Evolutionary conservation across 2,113 vertebrate species (phyloP).

Genomic region (Toxotes chatareus): DNA sequence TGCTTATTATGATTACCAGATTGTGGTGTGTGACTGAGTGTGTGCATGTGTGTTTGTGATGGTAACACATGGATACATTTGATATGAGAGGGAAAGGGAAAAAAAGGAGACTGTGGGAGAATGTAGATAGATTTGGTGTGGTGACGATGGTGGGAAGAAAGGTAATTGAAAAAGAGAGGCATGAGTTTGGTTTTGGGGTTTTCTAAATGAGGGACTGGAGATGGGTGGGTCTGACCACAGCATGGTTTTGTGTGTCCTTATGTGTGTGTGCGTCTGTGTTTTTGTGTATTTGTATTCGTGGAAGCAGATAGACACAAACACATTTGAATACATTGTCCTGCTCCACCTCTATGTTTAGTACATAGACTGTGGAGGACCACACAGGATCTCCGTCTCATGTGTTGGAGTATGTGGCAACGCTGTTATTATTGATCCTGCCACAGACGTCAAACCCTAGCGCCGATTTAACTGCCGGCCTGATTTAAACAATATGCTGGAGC

Average conservation of each 20-base stretch:
- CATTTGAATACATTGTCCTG: constrained; percentile 65
- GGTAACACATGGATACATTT: constrained; percentile 76
- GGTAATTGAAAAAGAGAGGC: constrained; percentile 80
- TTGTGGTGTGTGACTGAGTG: constrained; percentile 48
- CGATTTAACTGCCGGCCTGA: constrained; percentile 77
- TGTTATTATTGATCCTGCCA: constrained; percentile 80
- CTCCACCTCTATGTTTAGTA: constrained; percentile 67
- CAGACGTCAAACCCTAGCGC: constrained; percentile 77
- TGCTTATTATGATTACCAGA: constrained; percentile 73
- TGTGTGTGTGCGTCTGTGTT: constrained; percentile 14
- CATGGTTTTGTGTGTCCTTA: constrained; percentile 57
- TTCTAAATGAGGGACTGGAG: constrained; percentile 77
- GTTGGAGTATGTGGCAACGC: constrained; percentile 66
- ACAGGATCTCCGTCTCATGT: constrained; percentile 69
- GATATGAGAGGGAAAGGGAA: constrained; percentile 65
- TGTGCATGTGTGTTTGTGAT: constrained; percentile 39
- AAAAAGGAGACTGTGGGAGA: constrained; percentile 71
- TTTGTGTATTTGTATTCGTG: constrained; percentile 60
- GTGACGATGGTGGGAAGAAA: constrained; percentile 73
- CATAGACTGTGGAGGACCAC: constrained; percentile 69
- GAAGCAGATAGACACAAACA: constrained; percentile 74
- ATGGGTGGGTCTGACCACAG: constrained; percentile 77
- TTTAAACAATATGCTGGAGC: constrained; percentile 81
- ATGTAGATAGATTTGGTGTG: constrained; percentile 63
- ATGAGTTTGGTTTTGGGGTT: constrained; percentile 78